phyloP scores from a whole-genome alignment of 2,888 invertebrate genomes.

The Dinocampus coccinellae region DNA sequence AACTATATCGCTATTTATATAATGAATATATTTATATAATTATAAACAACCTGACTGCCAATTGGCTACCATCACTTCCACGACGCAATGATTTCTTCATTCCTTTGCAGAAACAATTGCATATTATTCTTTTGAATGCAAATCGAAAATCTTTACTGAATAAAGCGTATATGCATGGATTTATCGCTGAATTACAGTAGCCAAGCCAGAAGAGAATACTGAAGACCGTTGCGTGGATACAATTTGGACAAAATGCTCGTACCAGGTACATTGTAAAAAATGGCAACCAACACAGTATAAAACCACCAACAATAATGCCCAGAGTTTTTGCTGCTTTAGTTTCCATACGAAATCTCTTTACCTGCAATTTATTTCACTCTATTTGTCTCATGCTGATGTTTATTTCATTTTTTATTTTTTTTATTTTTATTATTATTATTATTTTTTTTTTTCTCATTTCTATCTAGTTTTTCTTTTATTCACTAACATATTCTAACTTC shows the following conservation, averaged over 20 bases:
- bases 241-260: conserved; percentile 87
- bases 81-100: conserved; percentile 65
- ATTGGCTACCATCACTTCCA: conserved; percentile 68
- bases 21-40: not conserved
- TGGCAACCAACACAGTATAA: conserved; percentile 96
- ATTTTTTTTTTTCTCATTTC: not conserved
- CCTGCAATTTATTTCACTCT: conserved; percentile 62
- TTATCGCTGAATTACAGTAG: conserved; percentile 96
- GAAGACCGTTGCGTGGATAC: conserved; percentile 88
- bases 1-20: not conserved
- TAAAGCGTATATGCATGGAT: conserved; percentile 94
- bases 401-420: not conserved
- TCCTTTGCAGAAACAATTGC: conserved; percentile 82
- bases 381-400: not conserved
- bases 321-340: conserved; percentile 97
- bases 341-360: conserved; percentile 93
- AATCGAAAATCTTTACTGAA: conserved; percentile 96
- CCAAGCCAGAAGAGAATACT: conserved; percentile 97
- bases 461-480: not conserved
- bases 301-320: conserved; percentile 97
- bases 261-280: conserved; percentile 96
- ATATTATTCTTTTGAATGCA: conserved; percentile 93
- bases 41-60: conserved; percentile 59
- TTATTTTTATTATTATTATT: not conserved
- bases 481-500: not conserved